Evolutionary conservation across 1,140 invertebrate species (phyloP), one percentile per base, ranked within the genome.

Genomic region (Halotydeus destructor): DNA sequence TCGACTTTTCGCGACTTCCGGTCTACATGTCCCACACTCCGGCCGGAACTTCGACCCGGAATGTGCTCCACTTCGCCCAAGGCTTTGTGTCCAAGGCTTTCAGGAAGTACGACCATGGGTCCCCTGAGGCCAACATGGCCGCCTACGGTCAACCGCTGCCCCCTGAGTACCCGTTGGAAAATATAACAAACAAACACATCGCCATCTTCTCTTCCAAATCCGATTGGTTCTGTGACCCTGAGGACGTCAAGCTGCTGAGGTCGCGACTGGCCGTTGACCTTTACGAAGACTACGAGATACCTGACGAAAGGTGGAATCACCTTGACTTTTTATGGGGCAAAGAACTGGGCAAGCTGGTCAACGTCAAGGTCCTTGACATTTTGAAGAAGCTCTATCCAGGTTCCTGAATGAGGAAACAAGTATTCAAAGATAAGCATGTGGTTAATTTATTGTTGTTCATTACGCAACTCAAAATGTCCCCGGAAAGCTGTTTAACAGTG

Each of bases 1-100:
- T 41, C n/a, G 25, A 44, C 16, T 21, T 76, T 74, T 72, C 72
- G 19, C 62, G 74, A 53, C 44, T 83, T 0, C 74, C 78, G 0
- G 67, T 76, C 0, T 76, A 83, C 51, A 56, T 78, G 2, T 69
- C 70, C 12, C 77, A 91, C 55, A 72, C 71, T 3, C 85, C 85
- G 3, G 77, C 80, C 1, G 84, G 84, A 4, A 68, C 80, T 1
- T 78, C 82, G 0, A 69, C 72, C 0, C 71, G 72, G 52, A 82
- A 81, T 51, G 52, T 86, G 6, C 60, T 76, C 18, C 65, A 69
- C 47, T 69, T 55, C 50, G 61, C 55, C 21, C 66, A 69, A 52
- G 61, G 34, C 14, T 33, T 42, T 38, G 16, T 42, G 0, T 1
- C 27, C 12, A 14, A 23, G 5, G 22, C 22, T 18, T 42, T 42